These are phyloP conservation scores for Pithys albifrons DNA, from an alignment of 2,113 vertebrate genomes.

Conservation along the genomic window DNA sequence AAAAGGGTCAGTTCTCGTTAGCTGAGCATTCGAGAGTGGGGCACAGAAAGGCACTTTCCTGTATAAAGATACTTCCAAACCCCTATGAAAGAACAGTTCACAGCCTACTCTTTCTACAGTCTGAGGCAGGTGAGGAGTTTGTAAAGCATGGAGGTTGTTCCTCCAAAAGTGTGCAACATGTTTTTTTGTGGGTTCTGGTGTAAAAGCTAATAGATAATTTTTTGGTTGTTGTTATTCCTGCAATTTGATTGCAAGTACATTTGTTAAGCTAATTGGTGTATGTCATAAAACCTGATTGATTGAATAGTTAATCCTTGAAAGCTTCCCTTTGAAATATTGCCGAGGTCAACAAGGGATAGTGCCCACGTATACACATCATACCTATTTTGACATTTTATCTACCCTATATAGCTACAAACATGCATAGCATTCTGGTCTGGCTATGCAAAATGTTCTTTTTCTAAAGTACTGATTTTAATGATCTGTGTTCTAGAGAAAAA, in stretches of 20 bases:
- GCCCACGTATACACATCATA: neutral
- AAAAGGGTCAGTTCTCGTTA: neutral
- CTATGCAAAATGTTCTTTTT: fast-evolving
- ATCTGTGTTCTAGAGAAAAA: neutral
- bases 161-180: neutral
- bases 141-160: neutral
- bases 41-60: neutral
- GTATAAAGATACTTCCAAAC: neutral
- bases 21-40: neutral
- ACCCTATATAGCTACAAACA: neutral
- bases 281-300: slow-evolving; percentile 65
- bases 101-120: neutral
- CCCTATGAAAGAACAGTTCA: neutral
- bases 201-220: neutral
- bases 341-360: slow-evolving; percentile 40
- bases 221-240: slow-evolving; percentile 35
- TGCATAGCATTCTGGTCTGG: neutral
- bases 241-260: slow-evolving; percentile 6
- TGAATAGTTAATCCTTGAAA: slow-evolving; percentile 61
- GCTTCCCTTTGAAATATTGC: slow-evolving; percentile 57
- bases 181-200: neutral
- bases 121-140: neutral
- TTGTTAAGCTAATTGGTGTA: slow-evolving; percentile 25
- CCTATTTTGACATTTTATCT: slow-evolving; percentile 32
- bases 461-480: neutral